phyloP scores from a whole-genome alignment of 2,797 vertebrate genomes.

The Chaetodon trifasciatus region DNA sequence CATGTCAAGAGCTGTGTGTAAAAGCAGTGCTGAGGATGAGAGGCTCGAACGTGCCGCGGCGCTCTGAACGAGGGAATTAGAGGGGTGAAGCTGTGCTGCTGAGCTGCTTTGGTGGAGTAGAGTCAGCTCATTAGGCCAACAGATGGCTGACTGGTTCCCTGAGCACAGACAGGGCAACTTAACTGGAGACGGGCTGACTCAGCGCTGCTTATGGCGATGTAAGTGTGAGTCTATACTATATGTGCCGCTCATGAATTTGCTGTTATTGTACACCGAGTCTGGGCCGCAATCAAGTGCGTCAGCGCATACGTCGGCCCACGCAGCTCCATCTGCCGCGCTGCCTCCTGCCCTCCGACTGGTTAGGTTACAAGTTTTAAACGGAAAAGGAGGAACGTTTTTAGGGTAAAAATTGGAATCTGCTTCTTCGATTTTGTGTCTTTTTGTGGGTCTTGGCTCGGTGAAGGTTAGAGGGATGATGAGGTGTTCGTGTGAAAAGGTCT shows the following conservation, averaged over 20 bases:
- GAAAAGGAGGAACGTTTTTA: neutral
- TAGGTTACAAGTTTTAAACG: neutral
- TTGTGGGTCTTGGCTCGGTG: neutral
- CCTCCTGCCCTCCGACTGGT: slow-evolving; percentile 15
- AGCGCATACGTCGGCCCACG: slow-evolving; percentile 53
- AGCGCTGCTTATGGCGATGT: slow-evolving; percentile 16
- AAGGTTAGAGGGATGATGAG: neutral
- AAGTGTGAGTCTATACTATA: slow-evolving; percentile 8
- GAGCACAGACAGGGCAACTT: slow-evolving; percentile 19
- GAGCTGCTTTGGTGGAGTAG: slow-evolving; percentile 31
- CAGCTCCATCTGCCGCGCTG: slow-evolving; percentile 68
- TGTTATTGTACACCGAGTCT: slow-evolving; percentile 23
- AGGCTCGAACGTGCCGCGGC: neutral
- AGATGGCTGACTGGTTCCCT: slow-evolving; percentile 63
- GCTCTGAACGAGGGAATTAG: slow-evolving; percentile 9
- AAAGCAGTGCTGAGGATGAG: slow-evolving; percentile 3
- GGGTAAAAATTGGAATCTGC: neutral
- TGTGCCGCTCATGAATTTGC: slow-evolving; percentile 24
- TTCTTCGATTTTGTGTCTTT: neutral
- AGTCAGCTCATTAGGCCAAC: slow-evolving; percentile 62
- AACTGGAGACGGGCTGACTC: slow-evolving; percentile 54
- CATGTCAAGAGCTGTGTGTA: neutral
- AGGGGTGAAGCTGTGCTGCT: slow-evolving; percentile 26
- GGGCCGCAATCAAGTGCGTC: slow-evolving; percentile 46
- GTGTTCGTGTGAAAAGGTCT: slow-evolving; percentile 21